Conservation (phyloP, 2,113 vertebrate species). For the Cyanoramphus novaezelandiae region DNA sequence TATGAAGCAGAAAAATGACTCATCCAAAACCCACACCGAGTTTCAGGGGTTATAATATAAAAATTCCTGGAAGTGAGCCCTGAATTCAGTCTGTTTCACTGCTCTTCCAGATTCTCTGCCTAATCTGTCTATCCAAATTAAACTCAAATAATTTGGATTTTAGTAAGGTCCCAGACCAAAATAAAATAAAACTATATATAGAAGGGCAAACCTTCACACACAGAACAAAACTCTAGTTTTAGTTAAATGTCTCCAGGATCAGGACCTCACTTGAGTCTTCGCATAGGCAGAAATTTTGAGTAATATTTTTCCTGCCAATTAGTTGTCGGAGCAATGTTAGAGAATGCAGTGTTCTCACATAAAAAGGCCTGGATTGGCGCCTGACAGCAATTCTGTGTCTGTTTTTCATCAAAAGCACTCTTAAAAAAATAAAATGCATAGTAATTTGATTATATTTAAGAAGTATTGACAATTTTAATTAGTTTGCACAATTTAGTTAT, state of each 20-base stretch:
- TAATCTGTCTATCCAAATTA: conserved; percentile 12
- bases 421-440: background rate
- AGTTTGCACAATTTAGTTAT: background rate
- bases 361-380: background rate
- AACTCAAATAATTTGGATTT: conserved; percentile 7
- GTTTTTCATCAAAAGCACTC: background rate
- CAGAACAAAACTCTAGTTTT: background rate
- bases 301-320: conserved; percentile 31
- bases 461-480: conserved; percentile 1
- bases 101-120: conserved; percentile 1
- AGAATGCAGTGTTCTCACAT: background rate
- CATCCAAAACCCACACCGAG: conserved; percentile 4
- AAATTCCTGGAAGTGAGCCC: conserved; percentile 46
- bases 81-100: conserved; percentile 18
- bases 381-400: background rate
- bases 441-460: background rate
- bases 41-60: conserved; percentile 20
- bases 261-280: background rate
- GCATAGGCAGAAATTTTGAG: conserved; percentile 25
- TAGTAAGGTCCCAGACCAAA: background rate
- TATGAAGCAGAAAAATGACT: conserved; percentile 47
- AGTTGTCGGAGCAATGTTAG: background rate
- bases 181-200: background rate
- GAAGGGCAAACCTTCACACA: background rate
- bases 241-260: background rate